Base-by-base conservation (phyloP, 2,113 vertebrate species). In the Tetrao urogallus region DNA sequence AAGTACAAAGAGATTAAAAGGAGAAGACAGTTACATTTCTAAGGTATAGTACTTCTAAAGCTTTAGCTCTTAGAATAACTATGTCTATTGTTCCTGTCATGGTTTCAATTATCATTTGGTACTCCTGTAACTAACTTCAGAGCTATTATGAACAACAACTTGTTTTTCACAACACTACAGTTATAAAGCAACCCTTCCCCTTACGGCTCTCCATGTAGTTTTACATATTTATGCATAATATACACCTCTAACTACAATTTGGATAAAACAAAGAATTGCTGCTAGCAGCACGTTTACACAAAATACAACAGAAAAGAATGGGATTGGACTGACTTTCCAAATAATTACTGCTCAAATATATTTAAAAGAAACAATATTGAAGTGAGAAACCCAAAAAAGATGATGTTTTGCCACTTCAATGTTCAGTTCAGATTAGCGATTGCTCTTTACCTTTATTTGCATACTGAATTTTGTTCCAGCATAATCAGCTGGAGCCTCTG, bases 1-100 rank as follows among this genome's bases (percentile, higher is more conserved):
- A 81, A 56, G 15, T 20, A 56, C 45, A 61, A 47, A 64, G 57
- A 78, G 19, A 58, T 34, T 40, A 82, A 48, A 92, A 47, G 93
- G 30, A 84, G 58, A 89, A 67, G 58, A 82, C 42, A 82, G 76
- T 80, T 95, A 92, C 74, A 72, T 82, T 97, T 94, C 90, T 90
- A 94, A n/a, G 43, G 81, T 45, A 48, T 75, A 74, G 34, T 48
- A 79, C 34, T 73, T 88, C 42, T 71, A 63, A 83, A 93, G 42
- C 89, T 79, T 86, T 89, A 72, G 66, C 61, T 92, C 69, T 82
- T 89, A 93, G 83, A 91, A 52, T 71, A 93, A 88, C 30, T 2
- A 7, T 4, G 32, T 50, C 57, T 32, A 56, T 72, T 74, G 24
- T 63, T 83, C 66, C 54, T 71, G 63, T 25, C 74, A 56, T 43